Percentiles rank a stretch among this genome's conserved stretches.
Conservation (phyloP, 2,888 invertebrate genomes). For the Biston betularia region DNA sequence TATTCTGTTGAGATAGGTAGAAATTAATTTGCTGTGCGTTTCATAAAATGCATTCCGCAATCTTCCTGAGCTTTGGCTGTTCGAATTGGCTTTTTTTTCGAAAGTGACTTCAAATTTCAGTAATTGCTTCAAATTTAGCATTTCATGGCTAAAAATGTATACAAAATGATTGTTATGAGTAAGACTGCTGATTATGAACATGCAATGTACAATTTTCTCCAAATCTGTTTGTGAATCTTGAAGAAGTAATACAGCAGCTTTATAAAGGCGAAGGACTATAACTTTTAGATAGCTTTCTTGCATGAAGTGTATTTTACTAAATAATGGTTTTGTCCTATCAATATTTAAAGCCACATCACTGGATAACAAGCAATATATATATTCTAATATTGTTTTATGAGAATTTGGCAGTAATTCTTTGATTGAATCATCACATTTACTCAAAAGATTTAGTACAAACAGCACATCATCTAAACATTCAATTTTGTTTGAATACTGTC, state of each 20-base stretch:
- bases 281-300: slow-evolving; percentile 47
- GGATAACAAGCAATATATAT: slow-evolving; percentile 58
- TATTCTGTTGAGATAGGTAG: slow-evolving; percentile 47
- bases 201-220: slow-evolving; percentile 61
- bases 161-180: slow-evolving; percentile 48
- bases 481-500: slow-evolving; percentile 68
- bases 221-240: slow-evolving; percentile 55
- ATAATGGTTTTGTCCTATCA: slow-evolving; percentile 56
- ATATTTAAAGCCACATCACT: slow-evolving; percentile 55
- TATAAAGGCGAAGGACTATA: slow-evolving; percentile 59
- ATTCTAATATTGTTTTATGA: slow-evolving; percentile 59
- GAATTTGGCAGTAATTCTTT: slow-evolving; percentile 49
- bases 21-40: slow-evolving; percentile 67
- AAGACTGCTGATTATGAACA: slow-evolving; percentile 60
- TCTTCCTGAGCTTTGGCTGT: slow-evolving; percentile 64
- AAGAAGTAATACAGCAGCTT: slow-evolving; percentile 58
- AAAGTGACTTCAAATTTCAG: slow-evolving; percentile 49
- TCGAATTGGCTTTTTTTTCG: slow-evolving; percentile 49
- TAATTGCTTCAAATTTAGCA: slow-evolving; percentile 55
- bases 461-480: slow-evolving; percentile 63
- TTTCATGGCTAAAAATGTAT: slow-evolving; percentile 56
- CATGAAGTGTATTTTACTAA: slow-evolving; percentile 49
- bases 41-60: slow-evolving; percentile 70
- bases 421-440: slow-evolving; percentile 49
- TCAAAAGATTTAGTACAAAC: slow-evolving; percentile 56